A percentile compares a stretch with the other conserved stretches of the same genome.
Conservation (phyloP, 1,140 invertebrate species). For the Brachionus angularis region DNA sequence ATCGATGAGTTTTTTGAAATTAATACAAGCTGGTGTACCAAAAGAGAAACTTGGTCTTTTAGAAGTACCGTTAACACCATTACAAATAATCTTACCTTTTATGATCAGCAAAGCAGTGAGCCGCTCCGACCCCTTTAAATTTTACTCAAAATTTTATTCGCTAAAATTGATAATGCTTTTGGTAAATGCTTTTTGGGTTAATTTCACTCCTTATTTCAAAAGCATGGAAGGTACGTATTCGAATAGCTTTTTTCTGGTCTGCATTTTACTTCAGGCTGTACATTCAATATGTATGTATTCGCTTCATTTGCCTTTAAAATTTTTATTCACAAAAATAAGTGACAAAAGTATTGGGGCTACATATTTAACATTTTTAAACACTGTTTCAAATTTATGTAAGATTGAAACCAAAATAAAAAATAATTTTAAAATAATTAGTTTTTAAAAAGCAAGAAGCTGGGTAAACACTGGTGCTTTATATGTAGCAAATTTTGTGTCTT, state of each 20-base stretch:
- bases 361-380: slow-evolving; percentile 98
- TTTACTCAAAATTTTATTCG: not conserved
- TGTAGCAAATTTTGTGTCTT: not conserved
- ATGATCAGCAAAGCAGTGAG: slow-evolving; percentile 79
- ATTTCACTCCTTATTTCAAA: not conserved
- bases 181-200: not conserved
- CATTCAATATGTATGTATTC: not conserved
- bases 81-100: slow-evolving; percentile 88
- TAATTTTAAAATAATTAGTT: not conserved
- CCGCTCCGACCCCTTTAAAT: slow-evolving; percentile 90
- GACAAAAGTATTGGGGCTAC: slow-evolving; percentile 85
- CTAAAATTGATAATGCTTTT: not conserved
- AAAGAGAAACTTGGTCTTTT: slow-evolving; percentile 88
- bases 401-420: too few species aligned
- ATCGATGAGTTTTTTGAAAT: slow-evolving; percentile 84
- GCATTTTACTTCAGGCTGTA: not conserved
- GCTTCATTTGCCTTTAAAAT: slow-evolving; percentile 61
- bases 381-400: slow-evolving; percentile 78
- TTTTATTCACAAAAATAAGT: slow-evolving; percentile 76
- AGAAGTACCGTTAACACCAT: slow-evolving; percentile 79
- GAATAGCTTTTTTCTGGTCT: not conserved
- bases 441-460: not conserved
- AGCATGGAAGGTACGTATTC: not conserved
- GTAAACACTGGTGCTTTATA: not conserved
- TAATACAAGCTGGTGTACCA: slow-evolving; percentile 88